Evolutionary conservation across 2,888 invertebrate species (phyloP).

Genomic region (Orthosia gothica): DNA sequence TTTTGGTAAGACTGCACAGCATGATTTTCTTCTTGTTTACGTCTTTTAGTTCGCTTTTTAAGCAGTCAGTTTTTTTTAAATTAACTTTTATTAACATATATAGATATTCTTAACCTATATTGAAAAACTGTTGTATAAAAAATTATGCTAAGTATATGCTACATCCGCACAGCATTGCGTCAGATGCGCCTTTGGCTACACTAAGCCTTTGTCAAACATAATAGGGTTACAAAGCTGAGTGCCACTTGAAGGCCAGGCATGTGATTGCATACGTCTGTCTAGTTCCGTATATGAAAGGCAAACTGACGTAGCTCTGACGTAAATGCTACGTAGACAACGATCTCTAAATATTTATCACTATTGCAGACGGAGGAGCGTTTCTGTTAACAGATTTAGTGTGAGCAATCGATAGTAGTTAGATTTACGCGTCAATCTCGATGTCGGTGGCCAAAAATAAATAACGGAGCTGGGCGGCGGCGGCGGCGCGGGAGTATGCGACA

Average conservation of each 20-base stretch:
- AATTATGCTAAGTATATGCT: constrained; percentile 2
- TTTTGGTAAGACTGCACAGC: no score
- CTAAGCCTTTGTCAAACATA: constrained; percentile 55
- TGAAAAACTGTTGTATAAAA: constrained; percentile 12
- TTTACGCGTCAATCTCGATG: constrained; percentile 65
- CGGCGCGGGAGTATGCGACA: constrained; percentile 79
- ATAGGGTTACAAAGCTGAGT: constrained; percentile 57
- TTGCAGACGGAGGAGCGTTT: constrained; percentile 53
- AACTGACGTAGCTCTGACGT: constrained; percentile 61
- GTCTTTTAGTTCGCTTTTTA: no score
- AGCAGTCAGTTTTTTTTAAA: no score
- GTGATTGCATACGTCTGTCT: constrained; percentile 48
- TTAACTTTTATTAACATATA: no score
- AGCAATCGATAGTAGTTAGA: constrained; percentile 65
- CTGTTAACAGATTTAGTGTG: constrained; percentile 67
- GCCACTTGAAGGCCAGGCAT: constrained; percentile 57
- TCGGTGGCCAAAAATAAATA: constrained; percentile 76
- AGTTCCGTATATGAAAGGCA: constrained; percentile 45
- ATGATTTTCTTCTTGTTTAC: no score
- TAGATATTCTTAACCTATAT: not conserved
- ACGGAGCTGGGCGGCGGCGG: constrained; percentile 64
- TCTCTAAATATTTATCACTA: constrained; percentile 61
- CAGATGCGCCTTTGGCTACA: constrained; percentile 29
- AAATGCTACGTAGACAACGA: constrained; percentile 57
- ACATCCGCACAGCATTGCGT: constrained; percentile 24